Base-by-base conservation (phyloP, 1,140 invertebrate genomes). In the Wasmannia auropunctata region DNA sequence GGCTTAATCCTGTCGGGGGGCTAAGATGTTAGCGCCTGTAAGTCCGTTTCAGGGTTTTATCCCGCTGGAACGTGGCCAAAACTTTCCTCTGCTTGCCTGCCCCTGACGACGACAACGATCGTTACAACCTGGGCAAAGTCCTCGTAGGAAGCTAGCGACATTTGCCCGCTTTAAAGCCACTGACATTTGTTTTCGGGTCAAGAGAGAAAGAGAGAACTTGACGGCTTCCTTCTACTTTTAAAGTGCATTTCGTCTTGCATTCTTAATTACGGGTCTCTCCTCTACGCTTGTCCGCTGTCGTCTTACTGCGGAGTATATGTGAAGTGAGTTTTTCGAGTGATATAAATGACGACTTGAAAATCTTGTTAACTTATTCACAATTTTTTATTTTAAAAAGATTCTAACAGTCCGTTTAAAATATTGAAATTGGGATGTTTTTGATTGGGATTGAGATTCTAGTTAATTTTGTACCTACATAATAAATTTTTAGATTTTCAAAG, bases 11-110 rank as follows among this genome's bases (percentile, higher is more conserved):
- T 46, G 49, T 58, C 67, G 49, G 49, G n/a, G 37, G 49, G 65
- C 37, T 83, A 83, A 83, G 67, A 83, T 51, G 79, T 83, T 83
- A 72, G 79, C 65, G 51, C 49, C 67, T 83, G 79, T 72, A 83
- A 83, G 65, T 72, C 51, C 37, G 65, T 72, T 83, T 72, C 79
- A 58, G 14, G 65, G 3, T 72, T 83, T 83, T 83, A 83, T 83
- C 34, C 22, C 40, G 16, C 6, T 83, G 79, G 79, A 83, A 54
- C 22, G 37, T 34, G 49, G 65, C 79, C 79, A 83, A 72, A 72
- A 72, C 54, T 37, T 72, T 28, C 49, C 51, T 74, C 51, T 56
- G 70, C 70, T 56, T 43, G 25, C 67, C 19, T 34, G 2, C 11
- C 51, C 22, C 6, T 43, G 49, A 69, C 67, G 77, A 70, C 77